Percentiles rank a stretch among this genome's conserved stretches.
phyloP scores from a whole-genome alignment of 2,113 vertebrate genomes.

The Ciconia stormi region DNA sequence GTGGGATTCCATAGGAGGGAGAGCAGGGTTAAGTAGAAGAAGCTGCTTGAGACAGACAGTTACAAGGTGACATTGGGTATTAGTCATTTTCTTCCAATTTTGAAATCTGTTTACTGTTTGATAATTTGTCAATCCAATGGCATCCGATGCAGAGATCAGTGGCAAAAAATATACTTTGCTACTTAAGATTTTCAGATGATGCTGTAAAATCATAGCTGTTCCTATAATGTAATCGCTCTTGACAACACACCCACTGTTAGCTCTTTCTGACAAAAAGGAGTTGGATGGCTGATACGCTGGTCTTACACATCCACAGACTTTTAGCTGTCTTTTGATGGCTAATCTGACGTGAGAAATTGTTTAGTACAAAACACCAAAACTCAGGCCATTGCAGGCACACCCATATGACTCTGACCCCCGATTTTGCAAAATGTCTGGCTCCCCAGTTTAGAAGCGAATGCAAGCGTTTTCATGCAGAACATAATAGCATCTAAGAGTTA shows the following conservation, averaged over 20 bases:
- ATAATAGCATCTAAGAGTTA: background rate
- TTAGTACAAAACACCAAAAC: background rate
- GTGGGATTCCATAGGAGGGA: background rate
- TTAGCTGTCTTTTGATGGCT: background rate
- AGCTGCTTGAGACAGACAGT: background rate
- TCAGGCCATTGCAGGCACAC: background rate
- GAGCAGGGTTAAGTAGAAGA: background rate
- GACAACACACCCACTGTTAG: background rate
- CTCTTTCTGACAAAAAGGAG: background rate
- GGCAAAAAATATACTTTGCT: background rate
- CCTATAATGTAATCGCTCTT: accelerated
- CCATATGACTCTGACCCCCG: background rate
- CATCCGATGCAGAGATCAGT: background rate
- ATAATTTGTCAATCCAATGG: background rate
- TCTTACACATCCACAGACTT: background rate
- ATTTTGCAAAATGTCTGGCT: background rate
- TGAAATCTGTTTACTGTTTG: background rate
- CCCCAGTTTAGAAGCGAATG: background rate
- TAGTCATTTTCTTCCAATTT: background rate
- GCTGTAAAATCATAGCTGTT: background rate
- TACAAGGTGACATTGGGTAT: background rate
- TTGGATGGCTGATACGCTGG: background rate
- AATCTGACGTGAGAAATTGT: background rate
- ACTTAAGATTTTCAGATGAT: background rate
- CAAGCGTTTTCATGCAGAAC: background rate